Percentiles rank a stretch among this genome's conserved stretches.
Conservation (phyloP, 2,797 vertebrate species). For the Ibycter americanus region DNA sequence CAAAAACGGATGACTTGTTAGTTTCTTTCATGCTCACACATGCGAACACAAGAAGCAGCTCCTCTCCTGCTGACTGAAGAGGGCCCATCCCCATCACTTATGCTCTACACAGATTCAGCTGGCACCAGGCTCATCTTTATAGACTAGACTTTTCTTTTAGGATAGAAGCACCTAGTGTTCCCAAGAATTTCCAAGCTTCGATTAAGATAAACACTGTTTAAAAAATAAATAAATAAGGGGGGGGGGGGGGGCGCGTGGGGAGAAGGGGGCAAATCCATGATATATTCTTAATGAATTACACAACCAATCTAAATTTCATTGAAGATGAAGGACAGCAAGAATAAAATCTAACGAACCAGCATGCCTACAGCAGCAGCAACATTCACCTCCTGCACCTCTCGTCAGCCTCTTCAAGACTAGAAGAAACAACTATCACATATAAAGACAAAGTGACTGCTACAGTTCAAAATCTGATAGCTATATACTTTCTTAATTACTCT, state of each 20-base stretch:
- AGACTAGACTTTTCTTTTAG: background rate
- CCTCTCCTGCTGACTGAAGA: background rate
- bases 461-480: slow-evolving; percentile 79
- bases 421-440: slow-evolving; percentile 66
- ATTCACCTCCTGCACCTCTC: background rate
- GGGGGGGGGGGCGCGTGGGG: background rate
- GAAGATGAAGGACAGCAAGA: background rate
- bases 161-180: background rate
- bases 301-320: background rate
- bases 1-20: background rate
- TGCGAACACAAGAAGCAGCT: background rate
- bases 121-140: background rate
- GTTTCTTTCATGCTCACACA: background rate
- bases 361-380: background rate
- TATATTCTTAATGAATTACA: background rate
- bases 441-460: slow-evolving; percentile 81
- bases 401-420: background rate
- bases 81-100: background rate
- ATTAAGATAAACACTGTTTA: background rate
- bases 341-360: background rate
- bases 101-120: background rate
- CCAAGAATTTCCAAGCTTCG: background rate
- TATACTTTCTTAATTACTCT: slow-evolving; percentile 80
- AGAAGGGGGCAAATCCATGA: background rate
- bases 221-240: background rate